Conservation (phyloP, 2,797 vertebrate species). For the Botia kubotai region DNA sequence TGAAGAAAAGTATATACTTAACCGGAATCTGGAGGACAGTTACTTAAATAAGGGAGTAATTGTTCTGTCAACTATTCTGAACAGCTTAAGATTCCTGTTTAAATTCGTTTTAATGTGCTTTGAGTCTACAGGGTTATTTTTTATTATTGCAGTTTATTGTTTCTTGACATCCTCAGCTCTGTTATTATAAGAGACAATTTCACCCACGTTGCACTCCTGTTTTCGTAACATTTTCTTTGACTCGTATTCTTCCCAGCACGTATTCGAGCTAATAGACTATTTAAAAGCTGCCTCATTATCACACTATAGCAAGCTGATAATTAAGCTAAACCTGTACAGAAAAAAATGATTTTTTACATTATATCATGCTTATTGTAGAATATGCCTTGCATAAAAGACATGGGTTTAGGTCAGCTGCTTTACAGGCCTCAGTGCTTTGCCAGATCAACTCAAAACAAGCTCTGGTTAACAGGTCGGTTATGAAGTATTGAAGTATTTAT, state of each 20-base stretch:
- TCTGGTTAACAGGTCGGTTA: conserved; percentile 30
- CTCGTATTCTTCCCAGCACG: neutral
- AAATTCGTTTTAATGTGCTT: neutral
- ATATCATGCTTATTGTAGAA: neutral
- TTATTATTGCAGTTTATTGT: neutral
- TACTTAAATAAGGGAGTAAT: neutral
- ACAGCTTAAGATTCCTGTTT: neutral
- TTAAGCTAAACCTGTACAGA: neutral
- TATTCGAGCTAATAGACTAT: neutral
- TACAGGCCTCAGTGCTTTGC: conserved; percentile 15
- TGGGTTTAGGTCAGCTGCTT: conserved; percentile 34
- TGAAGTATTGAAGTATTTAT: conserved; percentile 36
- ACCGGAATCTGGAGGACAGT: neutral
- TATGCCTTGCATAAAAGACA: conserved; percentile 1
- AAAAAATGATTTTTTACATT: conserved; percentile 10
- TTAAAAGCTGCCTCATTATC: neutral
- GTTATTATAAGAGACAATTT: neutral
- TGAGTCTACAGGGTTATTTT: neutral
- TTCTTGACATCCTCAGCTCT: neutral
- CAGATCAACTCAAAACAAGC: conserved; percentile 26
- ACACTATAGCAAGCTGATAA: neutral
- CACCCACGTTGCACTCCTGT: too few relatives aligned
- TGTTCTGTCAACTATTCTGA: neutral
- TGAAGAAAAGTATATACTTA: neutral
- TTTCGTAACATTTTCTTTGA: neutral